These are phyloP conservation scores for Chaetorhynchus papuensis DNA, from an alignment of 2,113 vertebrate genomes.

Conservation along the genomic window DNA sequence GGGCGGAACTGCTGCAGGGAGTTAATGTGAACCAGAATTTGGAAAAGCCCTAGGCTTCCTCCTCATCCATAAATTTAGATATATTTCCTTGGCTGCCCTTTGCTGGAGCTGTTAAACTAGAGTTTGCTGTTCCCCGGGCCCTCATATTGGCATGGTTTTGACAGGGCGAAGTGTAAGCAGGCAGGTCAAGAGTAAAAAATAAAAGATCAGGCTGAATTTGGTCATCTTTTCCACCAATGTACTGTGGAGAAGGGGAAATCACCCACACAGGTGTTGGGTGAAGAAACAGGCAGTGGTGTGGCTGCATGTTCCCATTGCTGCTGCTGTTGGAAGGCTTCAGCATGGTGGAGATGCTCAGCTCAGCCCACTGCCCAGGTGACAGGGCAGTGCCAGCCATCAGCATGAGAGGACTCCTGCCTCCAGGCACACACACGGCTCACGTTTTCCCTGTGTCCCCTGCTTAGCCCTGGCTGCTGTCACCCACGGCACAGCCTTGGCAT, in stretches of 20 bases:
- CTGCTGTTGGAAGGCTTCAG: neutral
- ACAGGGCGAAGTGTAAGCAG: neutral
- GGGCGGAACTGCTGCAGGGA: conserved; percentile 3
- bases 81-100: conserved; percentile 31
- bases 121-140: neutral
- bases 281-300: neutral
- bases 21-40: conserved; percentile 28
- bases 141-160: neutral
- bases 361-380: neutral
- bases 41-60: conserved; percentile 6
- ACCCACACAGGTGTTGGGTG: fast-evolving
- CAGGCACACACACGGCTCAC: fast-evolving
- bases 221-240: neutral
- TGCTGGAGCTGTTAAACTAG: neutral
- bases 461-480: neutral
- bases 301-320: neutral
- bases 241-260: neutral
- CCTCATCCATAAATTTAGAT: conserved; percentile 10
- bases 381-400: neutral
- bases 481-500: fast-evolving
- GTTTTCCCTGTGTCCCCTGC: fast-evolving
- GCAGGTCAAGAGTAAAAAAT: neutral
- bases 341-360: neutral
- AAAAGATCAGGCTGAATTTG: neutral
- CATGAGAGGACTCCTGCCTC: neutral